Evolutionary conservation across 1,140 invertebrate species (phyloP).

Genomic region (Drosophila mauritiana): DNA sequence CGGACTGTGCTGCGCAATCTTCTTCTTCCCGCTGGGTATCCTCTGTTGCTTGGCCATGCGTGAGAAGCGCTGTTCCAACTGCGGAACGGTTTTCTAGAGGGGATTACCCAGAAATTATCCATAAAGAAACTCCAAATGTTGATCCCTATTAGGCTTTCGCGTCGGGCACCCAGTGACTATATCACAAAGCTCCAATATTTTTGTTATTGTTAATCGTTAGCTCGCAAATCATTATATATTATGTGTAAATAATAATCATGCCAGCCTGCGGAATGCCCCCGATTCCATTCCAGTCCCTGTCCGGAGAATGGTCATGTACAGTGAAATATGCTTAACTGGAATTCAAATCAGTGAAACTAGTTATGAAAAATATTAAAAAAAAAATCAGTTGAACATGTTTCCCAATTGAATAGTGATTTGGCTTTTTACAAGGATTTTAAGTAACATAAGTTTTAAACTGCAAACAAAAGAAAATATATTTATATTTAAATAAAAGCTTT

Average conservation of each 20-base stretch:
- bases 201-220: slow-evolving; percentile 50
- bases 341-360: not conserved
- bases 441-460: not conserved
- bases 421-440: not conserved
- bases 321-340: not conserved
- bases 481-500: not conserved
- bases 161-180: slow-evolving; percentile 7
- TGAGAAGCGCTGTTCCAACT: slow-evolving; percentile 91
- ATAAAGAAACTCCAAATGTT: not conserved
- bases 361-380: not conserved
- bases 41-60: slow-evolving; percentile 91
- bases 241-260: slow-evolving; percentile 49
- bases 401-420: not conserved
- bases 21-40: slow-evolving; percentile 93
- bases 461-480: not conserved
- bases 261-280: slow-evolving; percentile 10
- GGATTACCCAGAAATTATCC: not conserved
- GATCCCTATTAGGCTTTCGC: not conserved
- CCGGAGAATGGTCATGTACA: slow-evolving; percentile 9
- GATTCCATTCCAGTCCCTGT: slow-evolving; percentile 11
- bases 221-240: slow-evolving; percentile 55
- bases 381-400: not conserved
- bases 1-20: slow-evolving; percentile 91
- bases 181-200: slow-evolving; percentile 44
- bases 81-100: slow-evolving; percentile 89